Base-by-base conservation (phyloP, 2,113 vertebrate species). In the Promerops cafer region DNA sequence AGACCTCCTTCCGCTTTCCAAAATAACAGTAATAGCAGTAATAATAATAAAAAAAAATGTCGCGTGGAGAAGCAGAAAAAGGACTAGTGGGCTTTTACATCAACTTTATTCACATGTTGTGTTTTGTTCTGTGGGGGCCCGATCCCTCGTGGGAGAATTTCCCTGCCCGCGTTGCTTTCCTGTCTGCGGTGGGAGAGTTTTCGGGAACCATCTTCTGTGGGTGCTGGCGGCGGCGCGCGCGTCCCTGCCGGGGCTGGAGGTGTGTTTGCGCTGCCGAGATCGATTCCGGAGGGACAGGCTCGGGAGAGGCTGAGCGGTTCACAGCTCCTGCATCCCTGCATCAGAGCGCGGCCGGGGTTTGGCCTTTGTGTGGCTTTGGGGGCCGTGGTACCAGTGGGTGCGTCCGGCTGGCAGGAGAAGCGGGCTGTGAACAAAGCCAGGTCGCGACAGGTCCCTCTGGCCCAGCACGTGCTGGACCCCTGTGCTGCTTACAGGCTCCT, bases 311-410 rank as follows among this genome's bases (percentile, higher is more conserved):
- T 1, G 28, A 78, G 81, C 0, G 3, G 93, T 56, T 47, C 45
- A 3, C 2, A 7, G 56, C 72, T 89, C 50, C 69, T 3, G 26
- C 59, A 16, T 80, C 47, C 60, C 56, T 65, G 60, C 3, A 3
- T 39, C 52, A 1, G 80, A 74, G 71, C 13, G 2, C 1, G 9
- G 79, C 93, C 21, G 13, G 63, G 81, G 52, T 96, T 93, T 4
- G 96, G 90, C 96, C 96, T 97, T 95, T 95, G 93, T 88, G 84
- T 87, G 89, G 78, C 87, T 94, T 87, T 2, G 11, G 70, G 75
- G 79, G 35, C 91, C 1, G 8, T 4, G 54, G 54, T 75, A 52
- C 79, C n/a, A 9, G 85, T 10, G 28, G 82, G 53, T 3, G 47
- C 71, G 21, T 91, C 63, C 13, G n/a, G 78, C 86, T 15, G 59